A percentile compares a stretch with the other conserved stretches of the same genome.
Conservation (phyloP, 2,888 invertebrate species). For the Megaustenia siamemsis region DNA sequence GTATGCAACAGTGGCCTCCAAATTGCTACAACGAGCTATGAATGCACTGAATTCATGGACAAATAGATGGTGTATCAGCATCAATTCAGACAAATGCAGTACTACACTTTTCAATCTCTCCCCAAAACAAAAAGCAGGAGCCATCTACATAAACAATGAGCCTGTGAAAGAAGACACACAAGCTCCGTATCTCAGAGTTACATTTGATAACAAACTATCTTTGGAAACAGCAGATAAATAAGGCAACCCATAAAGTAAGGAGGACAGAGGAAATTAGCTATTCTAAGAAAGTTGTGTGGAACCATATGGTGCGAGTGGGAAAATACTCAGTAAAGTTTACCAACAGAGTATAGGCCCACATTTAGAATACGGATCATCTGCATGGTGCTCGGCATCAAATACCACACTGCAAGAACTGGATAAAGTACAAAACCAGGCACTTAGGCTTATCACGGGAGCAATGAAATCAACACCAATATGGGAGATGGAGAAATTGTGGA, state of each 20-base stretch:
- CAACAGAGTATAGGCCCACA: too few relatives aligned
- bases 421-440: too few relatives aligned
- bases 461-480: too few relatives aligned
- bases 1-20: constrained; percentile 54
- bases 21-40: constrained; percentile 51
- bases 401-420: too few relatives aligned
- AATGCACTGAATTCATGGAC: constrained; percentile 49
- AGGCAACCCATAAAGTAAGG: not conserved
- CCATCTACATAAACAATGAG: constrained; percentile 5
- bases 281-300: constrained; percentile 12
- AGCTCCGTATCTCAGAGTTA: constrained; percentile 43
- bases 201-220: not conserved
- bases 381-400: too few relatives aligned
- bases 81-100: constrained; percentile 42
- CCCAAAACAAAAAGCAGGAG: constrained; percentile 34
- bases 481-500: too few relatives aligned
- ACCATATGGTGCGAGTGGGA: too few relatives aligned
- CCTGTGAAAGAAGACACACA: constrained; percentile 22
- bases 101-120: constrained; percentile 45
- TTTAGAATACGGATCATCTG: too few relatives aligned
- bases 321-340: too few relatives aligned
- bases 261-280: not conserved
- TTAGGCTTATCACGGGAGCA: too few relatives aligned
- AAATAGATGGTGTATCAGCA: constrained; percentile 27
- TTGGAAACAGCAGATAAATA: not conserved